These are phyloP conservation scores for Drosophila watanabei DNA, from an alignment of 1,140 invertebrate genomes.

Conservation along the genomic window DNA sequence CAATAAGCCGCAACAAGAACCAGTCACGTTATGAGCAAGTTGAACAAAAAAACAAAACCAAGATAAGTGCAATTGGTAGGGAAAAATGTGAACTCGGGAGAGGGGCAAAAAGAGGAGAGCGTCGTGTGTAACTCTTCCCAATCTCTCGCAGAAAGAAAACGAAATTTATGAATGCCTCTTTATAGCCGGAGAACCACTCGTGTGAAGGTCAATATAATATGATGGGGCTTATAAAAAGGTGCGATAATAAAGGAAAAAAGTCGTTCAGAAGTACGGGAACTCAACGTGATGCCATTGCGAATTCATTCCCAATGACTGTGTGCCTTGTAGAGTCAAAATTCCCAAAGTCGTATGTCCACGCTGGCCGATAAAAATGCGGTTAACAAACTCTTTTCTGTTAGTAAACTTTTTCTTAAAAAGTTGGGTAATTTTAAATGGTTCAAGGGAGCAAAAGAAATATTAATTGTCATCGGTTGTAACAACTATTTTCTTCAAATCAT, in stretches of 20 bases:
- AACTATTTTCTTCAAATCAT: neutral
- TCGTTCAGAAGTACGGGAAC: slow-evolving; percentile 1
- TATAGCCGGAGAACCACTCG: slow-evolving; percentile 21
- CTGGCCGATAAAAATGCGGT: slow-evolving; percentile 7
- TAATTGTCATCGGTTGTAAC: slow-evolving; percentile 5
- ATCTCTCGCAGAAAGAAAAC: slow-evolving; percentile 42
- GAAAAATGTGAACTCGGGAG: slow-evolving; percentile 1
- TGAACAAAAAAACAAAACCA: slow-evolving; percentile 34
- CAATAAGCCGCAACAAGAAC: slow-evolving; percentile 45
- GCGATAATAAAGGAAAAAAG: slow-evolving; percentile 24
- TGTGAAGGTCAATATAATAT: slow-evolving; percentile 36
- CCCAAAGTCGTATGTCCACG: neutral
- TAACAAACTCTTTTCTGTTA: slow-evolving; percentile 2
- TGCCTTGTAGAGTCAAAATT: neutral
- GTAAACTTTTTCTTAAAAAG: neutral
- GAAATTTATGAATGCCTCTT: slow-evolving; percentile 42
- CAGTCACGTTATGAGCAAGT: slow-evolving; percentile 53
- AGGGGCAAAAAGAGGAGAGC: slow-evolving; percentile 2
- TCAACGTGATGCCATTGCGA: slow-evolving; percentile 6
- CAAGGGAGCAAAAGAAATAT: neutral
- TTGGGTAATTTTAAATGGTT: neutral
- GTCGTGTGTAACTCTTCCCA: slow-evolving; percentile 29
- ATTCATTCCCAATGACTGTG: slow-evolving; percentile 22
- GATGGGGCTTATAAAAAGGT: slow-evolving; percentile 23
- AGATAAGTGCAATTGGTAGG: slow-evolving; percentile 24